Evolutionary conservation across 2,797 vertebrate species (phyloP), one percentile per base, ranked within the genome.

Genomic region (Gadopsis bispinosus): DNA sequence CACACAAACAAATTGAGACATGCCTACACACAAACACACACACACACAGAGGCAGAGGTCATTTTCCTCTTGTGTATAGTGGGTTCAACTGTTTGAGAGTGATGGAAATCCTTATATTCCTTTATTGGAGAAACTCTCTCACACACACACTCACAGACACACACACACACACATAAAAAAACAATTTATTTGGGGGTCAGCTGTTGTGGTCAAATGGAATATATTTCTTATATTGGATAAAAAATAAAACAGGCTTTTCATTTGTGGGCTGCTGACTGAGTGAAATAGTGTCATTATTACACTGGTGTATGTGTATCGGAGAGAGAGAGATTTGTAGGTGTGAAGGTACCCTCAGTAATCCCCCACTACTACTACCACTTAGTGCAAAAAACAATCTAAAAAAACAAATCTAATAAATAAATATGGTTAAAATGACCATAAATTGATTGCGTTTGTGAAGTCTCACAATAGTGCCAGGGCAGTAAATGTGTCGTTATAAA

Each of bases 141-240:
- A 50, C 14, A 41, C 43, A 10, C 16, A 26, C 37, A n/a, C 41
- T 45, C 14, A 41, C 43, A 9, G 54, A 58, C 67, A 69, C n/a
- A 47, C 66, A 54, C 14, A 31, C 37, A n/a, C 39, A 50, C 14
- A 39, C 43, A 9, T 6, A 50, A 51, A 60, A 72, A 78, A 41
- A 26, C 47, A 69, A n/a, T 87, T 79, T 69, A 55, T 70, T 60
- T 73, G 12, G 31, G 61, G 75, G 69, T 81, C 76, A 84, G 66
- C 73, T 72, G 69, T 77, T 78, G 71, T 80, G 83, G 75, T 76
- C 73, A 81, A 59, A 81, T 79, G 29, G 33, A 81, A 77, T 48
- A 61, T 72, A 65, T 81, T 64, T 84, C 26, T 71, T 54, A 43
- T 55, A 85, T 70, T 77, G 69, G 43, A 77, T 84, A 11, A 81